Conservation (phyloP, 2,113 vertebrate species). For the Ranitomeya imitator region DNA sequence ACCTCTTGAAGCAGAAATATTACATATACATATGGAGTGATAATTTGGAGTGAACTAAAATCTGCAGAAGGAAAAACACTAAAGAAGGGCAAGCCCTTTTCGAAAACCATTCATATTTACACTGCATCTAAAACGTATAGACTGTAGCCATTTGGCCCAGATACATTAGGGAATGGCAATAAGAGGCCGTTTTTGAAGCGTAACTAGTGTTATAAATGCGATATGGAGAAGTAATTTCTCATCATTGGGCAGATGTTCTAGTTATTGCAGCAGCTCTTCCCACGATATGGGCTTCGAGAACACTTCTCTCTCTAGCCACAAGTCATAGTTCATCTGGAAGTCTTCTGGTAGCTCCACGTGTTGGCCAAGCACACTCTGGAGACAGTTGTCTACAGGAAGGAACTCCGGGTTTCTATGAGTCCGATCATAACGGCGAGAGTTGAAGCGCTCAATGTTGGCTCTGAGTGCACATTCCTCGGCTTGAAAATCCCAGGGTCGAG, state of each 20-base stretch:
- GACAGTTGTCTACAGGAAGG: slow-evolving; percentile 94
- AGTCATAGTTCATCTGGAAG: slow-evolving; percentile 98
- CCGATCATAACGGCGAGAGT: slow-evolving; percentile 90
- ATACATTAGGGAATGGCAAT: not conserved
- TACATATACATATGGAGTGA: not conserved
- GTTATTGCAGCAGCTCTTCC: slow-evolving; percentile 95
- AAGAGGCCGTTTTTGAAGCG: not conserved
- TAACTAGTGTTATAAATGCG: slow-evolving; percentile 1
- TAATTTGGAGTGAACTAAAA: not conserved
- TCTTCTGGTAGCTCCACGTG: slow-evolving; percentile 91
- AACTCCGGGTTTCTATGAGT: slow-evolving; percentile 91
- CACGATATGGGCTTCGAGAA: slow-evolving; percentile 97
- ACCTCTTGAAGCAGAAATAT: not conserved
- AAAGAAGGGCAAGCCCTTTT: not conserved
- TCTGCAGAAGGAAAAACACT: not conserved
- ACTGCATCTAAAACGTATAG: not conserved
- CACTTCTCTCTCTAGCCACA: slow-evolving; percentile 97
- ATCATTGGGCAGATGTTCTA: not conserved
- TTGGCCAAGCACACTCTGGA: slow-evolving; percentile 97
- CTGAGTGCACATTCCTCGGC: slow-evolving; percentile 95
- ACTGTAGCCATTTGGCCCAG: not conserved
- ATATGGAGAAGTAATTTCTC: not conserved
- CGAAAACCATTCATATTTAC: not conserved
- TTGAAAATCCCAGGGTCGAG: slow-evolving; percentile 97
- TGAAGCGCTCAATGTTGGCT: slow-evolving; percentile 96